Percentiles rank a stretch among this genome's conserved stretches.
Conservation (phyloP, 2,113 vertebrate species). For the Lampris incognitus region DNA sequence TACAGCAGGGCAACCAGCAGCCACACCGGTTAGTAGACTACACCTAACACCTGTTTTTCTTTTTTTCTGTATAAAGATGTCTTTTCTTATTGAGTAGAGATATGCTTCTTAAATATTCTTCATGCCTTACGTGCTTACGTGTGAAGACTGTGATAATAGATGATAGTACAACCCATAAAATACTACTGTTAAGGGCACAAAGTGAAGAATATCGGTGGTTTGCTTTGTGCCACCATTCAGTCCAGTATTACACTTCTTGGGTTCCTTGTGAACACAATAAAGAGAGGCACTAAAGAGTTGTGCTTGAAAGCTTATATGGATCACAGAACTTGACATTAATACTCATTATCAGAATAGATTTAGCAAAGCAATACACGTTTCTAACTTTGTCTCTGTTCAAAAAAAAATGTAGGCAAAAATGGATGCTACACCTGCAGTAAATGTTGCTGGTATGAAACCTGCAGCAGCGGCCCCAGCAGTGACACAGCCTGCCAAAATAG, state of each 20-base stretch:
- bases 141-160: neutral
- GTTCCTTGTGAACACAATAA: too few species aligned
- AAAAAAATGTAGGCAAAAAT: conserved; percentile 81
- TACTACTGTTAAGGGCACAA: neutral
- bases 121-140: neutral
- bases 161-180: conserved; percentile 4
- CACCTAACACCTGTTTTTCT: neutral
- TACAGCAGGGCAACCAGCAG: conserved; percentile 72
- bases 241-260: too few species aligned
- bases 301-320: too few species aligned
- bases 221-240: too few species aligned
- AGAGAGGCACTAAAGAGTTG: too few species aligned
- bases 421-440: conserved; percentile 77
- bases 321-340: too few species aligned
- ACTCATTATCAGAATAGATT: too few species aligned
- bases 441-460: conserved; percentile 82
- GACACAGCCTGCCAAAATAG: conserved; percentile 84
- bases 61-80: neutral
- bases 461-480: conserved; percentile 75
- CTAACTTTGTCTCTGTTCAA: conserved; percentile 34
- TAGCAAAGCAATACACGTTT: neutral
- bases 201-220: too few species aligned
- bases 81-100: neutral
- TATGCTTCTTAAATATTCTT: neutral
- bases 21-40: conserved; percentile 81